Evolutionary conservation across 2,888 invertebrate genomes (phyloP).

Genomic region (Torymus auratus): DNA sequence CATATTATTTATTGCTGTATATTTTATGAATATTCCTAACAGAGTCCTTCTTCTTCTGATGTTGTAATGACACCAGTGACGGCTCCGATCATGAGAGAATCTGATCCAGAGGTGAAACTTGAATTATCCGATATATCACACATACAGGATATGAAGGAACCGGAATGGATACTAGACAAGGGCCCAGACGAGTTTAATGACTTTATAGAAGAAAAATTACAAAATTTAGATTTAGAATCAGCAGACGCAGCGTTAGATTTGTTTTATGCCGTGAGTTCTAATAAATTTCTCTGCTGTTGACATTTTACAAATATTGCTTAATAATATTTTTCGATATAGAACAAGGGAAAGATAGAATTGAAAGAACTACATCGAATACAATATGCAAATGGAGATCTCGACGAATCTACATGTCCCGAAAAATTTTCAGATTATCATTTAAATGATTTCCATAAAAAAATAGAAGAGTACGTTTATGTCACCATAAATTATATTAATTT

Average conservation of each 20-base stretch:
- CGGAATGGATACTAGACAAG: not conserved
- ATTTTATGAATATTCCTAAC: not conserved
- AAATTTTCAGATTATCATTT: too few relatives aligned
- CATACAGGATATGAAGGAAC: not conserved
- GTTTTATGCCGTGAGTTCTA: too few relatives aligned
- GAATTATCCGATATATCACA: slow-evolving; percentile 12
- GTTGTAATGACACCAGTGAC: not conserved
- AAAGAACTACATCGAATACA: not conserved
- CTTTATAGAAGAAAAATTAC: not conserved
- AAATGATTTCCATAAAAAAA: too few relatives aligned
- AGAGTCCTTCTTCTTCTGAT: slow-evolving; percentile 15
- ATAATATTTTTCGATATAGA: slow-evolving; percentile 5
- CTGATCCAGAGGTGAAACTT: not conserved
- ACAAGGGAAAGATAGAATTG: slow-evolving; percentile 9
- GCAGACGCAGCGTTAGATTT: not conserved
- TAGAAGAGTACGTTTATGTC: not conserved
- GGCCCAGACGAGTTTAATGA: not conserved
- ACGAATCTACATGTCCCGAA: not conserved
- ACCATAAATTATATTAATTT: not conserved
- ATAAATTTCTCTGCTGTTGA: too few relatives aligned
- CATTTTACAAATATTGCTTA: too few relatives aligned
- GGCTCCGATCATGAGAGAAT: slow-evolving; percentile 1
- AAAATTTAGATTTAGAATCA: not conserved
- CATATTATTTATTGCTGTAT: too few relatives aligned
- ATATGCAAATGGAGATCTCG: slow-evolving; percentile 3